phyloP scores from a whole-genome alignment of 53 echinoderm and acorn worm genomes.

The Astropecten irregularis region DNA sequence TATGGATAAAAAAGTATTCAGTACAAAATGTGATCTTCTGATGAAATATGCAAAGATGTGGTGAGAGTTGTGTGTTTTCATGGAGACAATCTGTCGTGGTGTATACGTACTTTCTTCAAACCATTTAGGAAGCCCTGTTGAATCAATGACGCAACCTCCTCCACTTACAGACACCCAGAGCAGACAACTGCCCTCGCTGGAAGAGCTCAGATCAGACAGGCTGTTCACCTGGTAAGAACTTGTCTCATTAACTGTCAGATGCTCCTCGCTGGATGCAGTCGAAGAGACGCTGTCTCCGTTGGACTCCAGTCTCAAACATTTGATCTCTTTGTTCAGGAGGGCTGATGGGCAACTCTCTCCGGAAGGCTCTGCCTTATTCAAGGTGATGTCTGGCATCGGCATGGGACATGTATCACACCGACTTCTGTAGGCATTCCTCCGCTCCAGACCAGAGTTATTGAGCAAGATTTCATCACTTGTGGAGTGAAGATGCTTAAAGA shows the following conservation, averaged over 20 bases:
- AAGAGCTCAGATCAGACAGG: conserved; percentile 22
- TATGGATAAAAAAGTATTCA: no score
- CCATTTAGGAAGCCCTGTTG: conserved; percentile 79
- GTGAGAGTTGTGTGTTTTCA: no score
- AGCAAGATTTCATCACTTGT: background rate
- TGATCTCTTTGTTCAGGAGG: background rate
- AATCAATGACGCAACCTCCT: conserved; percentile 84
- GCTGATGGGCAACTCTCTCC: background rate
- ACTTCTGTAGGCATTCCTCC: background rate
- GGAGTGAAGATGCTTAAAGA: background rate
- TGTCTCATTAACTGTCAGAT: background rate
- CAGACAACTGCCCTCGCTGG: conserved; percentile 26
- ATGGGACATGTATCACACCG: conserved; percentile 36
- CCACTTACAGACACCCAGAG: conserved; percentile 89
- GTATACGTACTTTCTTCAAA: conserved; percentile 74
- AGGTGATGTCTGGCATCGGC: conserved; percentile 49
- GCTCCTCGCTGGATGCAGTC: background rate
- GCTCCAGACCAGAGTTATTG: background rate
- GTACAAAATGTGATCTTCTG: no score
- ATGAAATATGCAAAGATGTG: no score
- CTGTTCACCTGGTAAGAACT: conserved; percentile 5
- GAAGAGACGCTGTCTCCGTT: conserved; percentile 19
- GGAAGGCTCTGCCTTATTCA: conserved; percentile 16
- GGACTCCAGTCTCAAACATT: background rate
- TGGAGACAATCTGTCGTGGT: no score